phyloP scores from a whole-genome alignment of 2,888 invertebrate genomes.

The Tipula helvola region DNA sequence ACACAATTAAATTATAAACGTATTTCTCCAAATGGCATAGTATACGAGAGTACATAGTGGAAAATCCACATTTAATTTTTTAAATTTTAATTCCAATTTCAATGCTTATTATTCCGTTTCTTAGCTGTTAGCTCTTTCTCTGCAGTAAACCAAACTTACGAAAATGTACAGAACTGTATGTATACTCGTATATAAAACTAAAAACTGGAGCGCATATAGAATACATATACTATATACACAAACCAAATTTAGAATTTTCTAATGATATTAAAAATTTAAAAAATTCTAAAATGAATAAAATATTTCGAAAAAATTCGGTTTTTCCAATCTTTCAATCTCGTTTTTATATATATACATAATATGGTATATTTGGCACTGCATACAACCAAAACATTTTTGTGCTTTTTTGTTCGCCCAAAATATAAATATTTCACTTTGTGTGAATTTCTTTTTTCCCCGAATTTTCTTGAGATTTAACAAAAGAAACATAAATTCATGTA shows the following conservation, averaged over 20 bases:
- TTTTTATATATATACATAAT: background rate
- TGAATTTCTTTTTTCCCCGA: background rate
- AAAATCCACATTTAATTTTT: background rate
- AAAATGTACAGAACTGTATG: background rate
- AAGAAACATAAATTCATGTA: background rate
- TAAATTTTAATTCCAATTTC: background rate
- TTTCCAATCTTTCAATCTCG: background rate
- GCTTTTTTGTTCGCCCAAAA: background rate
- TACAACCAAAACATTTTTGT: background rate
- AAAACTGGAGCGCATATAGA: background rate
- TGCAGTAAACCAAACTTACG: background rate
- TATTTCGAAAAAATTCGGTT: background rate
- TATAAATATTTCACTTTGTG: background rate
- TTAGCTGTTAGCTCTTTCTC: background rate
- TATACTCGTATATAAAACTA: background rate
- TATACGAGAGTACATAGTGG: background rate
- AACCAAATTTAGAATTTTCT: background rate
- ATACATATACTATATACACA: background rate
- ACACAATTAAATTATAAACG: background rate
- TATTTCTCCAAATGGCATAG: background rate
- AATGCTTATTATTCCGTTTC: background rate
- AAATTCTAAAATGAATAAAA: background rate
- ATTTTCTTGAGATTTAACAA: background rate
- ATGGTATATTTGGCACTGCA: background rate
- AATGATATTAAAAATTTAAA: background rate